Base-by-base conservation (phyloP, 92 coral and sea anemone species). In the Ricordea florida region DNA sequence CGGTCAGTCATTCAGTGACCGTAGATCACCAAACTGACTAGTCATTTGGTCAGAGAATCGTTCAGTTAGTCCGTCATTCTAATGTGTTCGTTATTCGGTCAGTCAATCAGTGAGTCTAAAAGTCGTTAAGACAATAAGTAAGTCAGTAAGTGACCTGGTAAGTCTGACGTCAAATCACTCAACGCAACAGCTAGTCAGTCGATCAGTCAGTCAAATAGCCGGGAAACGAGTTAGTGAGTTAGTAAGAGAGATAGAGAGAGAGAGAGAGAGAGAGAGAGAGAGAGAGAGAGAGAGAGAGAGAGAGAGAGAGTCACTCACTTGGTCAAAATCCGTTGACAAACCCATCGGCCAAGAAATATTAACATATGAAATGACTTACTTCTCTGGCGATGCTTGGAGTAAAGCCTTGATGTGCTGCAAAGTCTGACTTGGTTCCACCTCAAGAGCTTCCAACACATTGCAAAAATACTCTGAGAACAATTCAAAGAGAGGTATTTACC, bases 371-470 rank as follows among this genome's bases (percentile, higher is more conserved):
- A n/a, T 0, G n/a, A 91, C 99, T 89, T 73, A 96, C 99, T 92
- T 97, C 17, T 92, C 99, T 2, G 83, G 91, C 10, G 72, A 59
- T 51, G 91, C 93, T 62, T 85, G 85, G 10, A 96, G 76, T 2
- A 96, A 78, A 18, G 72, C 57, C 57, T 92, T 80, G 16, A 96
- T 87, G 46, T 89, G 89, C 31, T 64, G 83, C 72, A 96, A 79
- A 23, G 85, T 38, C 53, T 79, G 74, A 57, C 90, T 92, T 32
- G 99, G 97, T 33, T 84, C 88, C 4, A 96, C 99, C 53, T 96
- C 99, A 47, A 96, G 89, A 3, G 99, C 99, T 58, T 93, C 99
- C 67, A 96, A 59, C 26, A 96, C 97, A 41, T 96, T 96, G 69
- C 97, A 96, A 87, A 96, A 83, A 75, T 96, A 96, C 68, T 96